A percentile compares a stretch with the other conserved stretches of the same genome.
Conservation (phyloP, 2,888 invertebrate genomes). For the Bellardia bayeri region DNA sequence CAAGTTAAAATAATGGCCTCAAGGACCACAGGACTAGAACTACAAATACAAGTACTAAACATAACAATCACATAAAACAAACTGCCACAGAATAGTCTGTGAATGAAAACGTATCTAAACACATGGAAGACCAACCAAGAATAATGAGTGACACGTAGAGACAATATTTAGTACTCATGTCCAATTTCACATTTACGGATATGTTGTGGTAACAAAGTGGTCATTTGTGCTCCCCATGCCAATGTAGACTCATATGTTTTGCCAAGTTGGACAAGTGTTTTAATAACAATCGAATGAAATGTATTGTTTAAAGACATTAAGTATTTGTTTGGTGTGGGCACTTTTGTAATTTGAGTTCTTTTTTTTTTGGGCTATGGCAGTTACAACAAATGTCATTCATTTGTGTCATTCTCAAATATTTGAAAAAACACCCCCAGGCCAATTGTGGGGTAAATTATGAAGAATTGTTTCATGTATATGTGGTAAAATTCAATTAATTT, state of each 20-base stretch:
- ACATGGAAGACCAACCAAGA: slow-evolving; percentile 67
- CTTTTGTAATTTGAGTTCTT: slow-evolving; percentile 32
- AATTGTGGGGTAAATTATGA: slow-evolving; percentile 58
- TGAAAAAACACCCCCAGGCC: slow-evolving; percentile 50
- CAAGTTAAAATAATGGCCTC: slow-evolving; percentile 51
- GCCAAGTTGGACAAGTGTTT: slow-evolving; percentile 80
- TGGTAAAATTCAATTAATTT: slow-evolving; percentile 73
- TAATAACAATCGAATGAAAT: slow-evolving; percentile 78
- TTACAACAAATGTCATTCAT: slow-evolving; percentile 74
- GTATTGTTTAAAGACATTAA: neutral
- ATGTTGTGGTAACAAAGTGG: slow-evolving; percentile 44
- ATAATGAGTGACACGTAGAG: slow-evolving; percentile 82
- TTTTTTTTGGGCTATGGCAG: slow-evolving; percentile 49
- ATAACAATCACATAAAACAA: slow-evolving; percentile 37
- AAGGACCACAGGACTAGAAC: slow-evolving; percentile 30
- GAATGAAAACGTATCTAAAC: slow-evolving; percentile 9
- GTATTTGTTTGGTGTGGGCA: neutral
- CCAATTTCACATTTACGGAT: slow-evolving; percentile 56
- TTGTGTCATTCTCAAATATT: slow-evolving; percentile 53
- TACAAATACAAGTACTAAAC: slow-evolving; percentile 19
- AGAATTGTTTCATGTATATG: slow-evolving; percentile 70
- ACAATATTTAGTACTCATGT: slow-evolving; percentile 77
- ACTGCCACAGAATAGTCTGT: slow-evolving; percentile 42
- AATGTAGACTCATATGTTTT: slow-evolving; percentile 80
- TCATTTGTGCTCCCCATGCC: slow-evolving; percentile 38